These are phyloP conservation scores for Pterostichus niger DNA, from an alignment of 2,888 invertebrate species.

Conservation along the genomic window DNA sequence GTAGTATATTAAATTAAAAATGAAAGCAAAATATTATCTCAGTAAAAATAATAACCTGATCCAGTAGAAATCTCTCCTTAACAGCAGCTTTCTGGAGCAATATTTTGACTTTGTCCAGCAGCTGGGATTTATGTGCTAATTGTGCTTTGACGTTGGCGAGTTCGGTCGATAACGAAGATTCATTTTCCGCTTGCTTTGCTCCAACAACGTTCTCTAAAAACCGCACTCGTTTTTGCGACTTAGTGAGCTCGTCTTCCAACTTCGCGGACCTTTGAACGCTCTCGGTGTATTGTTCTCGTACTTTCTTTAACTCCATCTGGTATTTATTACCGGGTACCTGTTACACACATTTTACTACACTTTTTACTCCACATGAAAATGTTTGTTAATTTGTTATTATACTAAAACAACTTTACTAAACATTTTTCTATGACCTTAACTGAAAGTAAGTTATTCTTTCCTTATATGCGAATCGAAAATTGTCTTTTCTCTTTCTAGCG, in stretches of 20 bases:
- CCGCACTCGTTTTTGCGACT: constrained; percentile 70
- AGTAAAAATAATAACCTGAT: constrained; percentile 77
- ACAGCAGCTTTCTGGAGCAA: constrained; percentile 82
- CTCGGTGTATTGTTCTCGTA: constrained; percentile 74
- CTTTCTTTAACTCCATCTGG: constrained; percentile 72
- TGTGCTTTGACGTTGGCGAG: constrained; percentile 79
- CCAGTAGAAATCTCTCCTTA: constrained; percentile 82
- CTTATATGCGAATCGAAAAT: too few relatives aligned
- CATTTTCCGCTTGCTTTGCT: constrained; percentile 68
- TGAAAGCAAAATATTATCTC: not conserved
- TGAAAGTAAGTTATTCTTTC: too few relatives aligned
- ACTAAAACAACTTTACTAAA: constrained; percentile 30
- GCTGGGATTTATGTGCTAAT: constrained; percentile 80
- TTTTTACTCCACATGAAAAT: constrained; percentile 71
- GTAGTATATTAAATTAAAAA: not conserved
- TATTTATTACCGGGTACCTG: constrained; percentile 71
- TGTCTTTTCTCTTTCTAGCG: too few relatives aligned
- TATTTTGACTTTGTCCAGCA: constrained; percentile 83
- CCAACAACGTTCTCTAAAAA: constrained; percentile 69
- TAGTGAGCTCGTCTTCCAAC: constrained; percentile 73
- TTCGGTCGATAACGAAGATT: constrained; percentile 74
- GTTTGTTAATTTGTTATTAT: not conserved
- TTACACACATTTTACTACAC: constrained; percentile 6
- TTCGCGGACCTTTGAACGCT: constrained; percentile 72
- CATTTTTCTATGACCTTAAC: not conserved